Percentiles rank a stretch among this genome's conserved stretches.
Evolutionary conservation across 2,113 vertebrate species (phyloP).

Genomic region (Thunnus maccoyii): DNA sequence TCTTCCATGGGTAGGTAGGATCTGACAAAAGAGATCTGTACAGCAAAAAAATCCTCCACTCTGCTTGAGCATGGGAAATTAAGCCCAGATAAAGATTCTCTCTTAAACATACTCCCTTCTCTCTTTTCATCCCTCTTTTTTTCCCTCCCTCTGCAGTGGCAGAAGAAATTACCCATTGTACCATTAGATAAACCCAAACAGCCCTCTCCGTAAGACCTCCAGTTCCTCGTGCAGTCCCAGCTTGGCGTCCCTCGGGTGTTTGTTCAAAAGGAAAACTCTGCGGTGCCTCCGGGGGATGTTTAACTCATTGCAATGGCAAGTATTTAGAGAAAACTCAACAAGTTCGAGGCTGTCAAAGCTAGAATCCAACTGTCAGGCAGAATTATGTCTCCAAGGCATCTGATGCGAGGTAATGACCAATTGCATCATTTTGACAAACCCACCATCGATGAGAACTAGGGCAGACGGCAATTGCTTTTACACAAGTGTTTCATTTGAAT

Average conservation of each 20-base stretch:
- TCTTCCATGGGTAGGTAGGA: conserved; percentile 87
- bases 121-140: conserved; percentile 67
- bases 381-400: conserved; percentile 91
- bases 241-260: conserved; percentile 92
- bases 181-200: conserved; percentile 94
- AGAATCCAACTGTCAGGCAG: conserved; percentile 95
- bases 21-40: conserved; percentile 90
- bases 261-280: conserved; percentile 95
- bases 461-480: conserved; percentile 61
- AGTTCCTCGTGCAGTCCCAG: conserved; percentile 94
- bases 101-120: conserved; percentile 88
- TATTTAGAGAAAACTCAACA: conserved; percentile 96
- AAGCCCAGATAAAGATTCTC: conserved; percentile 98
- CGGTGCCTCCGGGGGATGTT: conserved; percentile 95
- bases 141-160: conserved; percentile 87
- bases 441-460: conserved; percentile 76
- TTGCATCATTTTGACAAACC: conserved; percentile 80
- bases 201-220: conserved; percentile 91
- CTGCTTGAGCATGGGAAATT: conserved; percentile 93
- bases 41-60: conserved; percentile 87
- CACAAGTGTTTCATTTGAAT: conserved; percentile 78
- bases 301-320: conserved; percentile 96
- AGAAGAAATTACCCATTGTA: conserved; percentile 95
- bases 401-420: conserved; percentile 96
- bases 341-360: conserved; percentile 94